These are phyloP conservation scores for Orthonyx spaldingii DNA, from an alignment of 2,113 vertebrate species.

Conservation along the genomic window DNA sequence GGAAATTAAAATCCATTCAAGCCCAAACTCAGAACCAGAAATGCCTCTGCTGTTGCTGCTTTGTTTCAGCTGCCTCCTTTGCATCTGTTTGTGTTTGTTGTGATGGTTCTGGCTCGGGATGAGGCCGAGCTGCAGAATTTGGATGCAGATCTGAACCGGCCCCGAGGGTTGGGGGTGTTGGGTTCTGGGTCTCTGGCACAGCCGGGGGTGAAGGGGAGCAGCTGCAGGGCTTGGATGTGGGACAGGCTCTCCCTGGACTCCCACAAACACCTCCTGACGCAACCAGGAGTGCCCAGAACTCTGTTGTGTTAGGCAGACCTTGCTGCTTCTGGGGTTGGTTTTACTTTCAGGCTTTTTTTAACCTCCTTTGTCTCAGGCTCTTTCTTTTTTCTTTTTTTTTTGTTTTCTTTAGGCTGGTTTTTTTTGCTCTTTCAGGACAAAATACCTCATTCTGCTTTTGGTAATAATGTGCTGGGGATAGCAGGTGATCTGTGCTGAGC, in stretches of 20 bases:
- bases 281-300: neutral
- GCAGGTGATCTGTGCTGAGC: neutral
- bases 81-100: conserved; percentile 51
- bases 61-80: conserved; percentile 44
- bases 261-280: neutral
- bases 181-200: conserved; percentile 25
- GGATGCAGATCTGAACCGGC: conserved; percentile 29
- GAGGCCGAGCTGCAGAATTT: neutral
- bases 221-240: conserved; percentile 44
- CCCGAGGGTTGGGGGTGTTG: conserved; percentile 13
- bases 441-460: neutral
- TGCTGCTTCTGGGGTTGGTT: neutral
- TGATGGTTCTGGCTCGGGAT: neutral
- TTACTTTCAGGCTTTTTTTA: neutral
- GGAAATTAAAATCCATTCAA: conserved; percentile 21
- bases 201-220: conserved; percentile 8
- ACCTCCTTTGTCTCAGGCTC: neutral
- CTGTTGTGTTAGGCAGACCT: neutral
- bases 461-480: fast-evolving
- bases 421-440: neutral
- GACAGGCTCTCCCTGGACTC: neutral
- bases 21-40: neutral
- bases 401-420: neutral
- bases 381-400: neutral
- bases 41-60: conserved; percentile 11